Base-by-base conservation (phyloP, 2,888 invertebrate genomes). In the Drosophila maculinotata region DNA sequence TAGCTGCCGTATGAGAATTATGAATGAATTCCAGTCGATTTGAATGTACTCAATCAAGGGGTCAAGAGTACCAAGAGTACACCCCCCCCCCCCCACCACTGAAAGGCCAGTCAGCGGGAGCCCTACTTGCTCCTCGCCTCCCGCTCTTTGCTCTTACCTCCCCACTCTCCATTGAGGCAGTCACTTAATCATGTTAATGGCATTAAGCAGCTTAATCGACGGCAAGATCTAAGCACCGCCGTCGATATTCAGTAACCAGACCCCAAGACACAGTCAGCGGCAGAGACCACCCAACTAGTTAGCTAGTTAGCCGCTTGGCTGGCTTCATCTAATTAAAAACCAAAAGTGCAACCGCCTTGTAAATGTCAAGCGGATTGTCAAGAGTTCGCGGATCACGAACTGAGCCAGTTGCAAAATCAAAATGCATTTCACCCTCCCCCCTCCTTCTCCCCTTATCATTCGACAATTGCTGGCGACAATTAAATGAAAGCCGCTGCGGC, bases 191-290 rank as follows among this genome's bases (percentile, higher is more conserved):
- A 87, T 76, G 82, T 81, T 84, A 84, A 87, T 84, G 85, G 76
- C 79, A 84, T 84, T 87, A 87, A 84, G 85, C 87, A 76, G 83
- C 83, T 87, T 81, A 81, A 83, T 87, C 83, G 83, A 84, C 83
- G 83, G 83, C 83, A 67, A 84, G 85, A 87, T 84, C 87, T 87
- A 82, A 87, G 85, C 72, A 28, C 64, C 59, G 70, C 79, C 75
- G 78, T 83, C 80, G 81, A 83, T 83, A 83, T 84, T 79, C 82
- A 69, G 76, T 62, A 10, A 14, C n/a, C 39, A 45, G 36, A 33
- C 1, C 10, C 26, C 44, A 39, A 35, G 28, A n/a, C 44, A 23
- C 25, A 35, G 45, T 12, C 20, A 23, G 25, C 12, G 14, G 8
- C 33, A 31, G 31, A 59, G 76, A 78, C 76, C 79, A 76, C 76